Conservation (phyloP, 2,797 vertebrate genomes). For the Pitangus sulphuratus region DNA sequence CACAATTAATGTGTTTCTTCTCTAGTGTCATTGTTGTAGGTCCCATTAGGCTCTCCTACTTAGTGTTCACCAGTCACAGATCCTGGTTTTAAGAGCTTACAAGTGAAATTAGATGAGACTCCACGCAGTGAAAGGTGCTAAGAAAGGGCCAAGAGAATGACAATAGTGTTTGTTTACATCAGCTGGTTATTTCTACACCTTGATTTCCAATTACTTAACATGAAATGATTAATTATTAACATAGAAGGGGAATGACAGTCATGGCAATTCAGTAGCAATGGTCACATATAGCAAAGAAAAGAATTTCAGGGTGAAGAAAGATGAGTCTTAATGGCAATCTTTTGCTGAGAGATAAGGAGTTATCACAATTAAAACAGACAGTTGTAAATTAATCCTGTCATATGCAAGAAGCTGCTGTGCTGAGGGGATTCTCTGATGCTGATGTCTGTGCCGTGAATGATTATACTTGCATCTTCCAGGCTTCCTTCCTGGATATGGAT, state of each 20-base stretch:
- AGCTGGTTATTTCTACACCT: neutral
- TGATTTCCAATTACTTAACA: neutral
- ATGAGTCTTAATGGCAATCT: neutral
- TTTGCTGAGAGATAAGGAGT: neutral
- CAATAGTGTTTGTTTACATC: neutral
- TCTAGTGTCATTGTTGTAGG: neutral
- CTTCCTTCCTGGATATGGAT: neutral
- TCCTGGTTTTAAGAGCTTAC: neutral
- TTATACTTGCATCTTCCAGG: neutral
- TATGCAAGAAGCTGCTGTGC: neutral
- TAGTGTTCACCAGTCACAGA: neutral
- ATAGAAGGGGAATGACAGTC: neutral
- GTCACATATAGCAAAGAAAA: neutral
- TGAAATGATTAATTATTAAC: neutral
- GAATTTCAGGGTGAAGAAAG: neutral
- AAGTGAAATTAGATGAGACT: neutral
- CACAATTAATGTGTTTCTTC: neutral
- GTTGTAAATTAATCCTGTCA: neutral
- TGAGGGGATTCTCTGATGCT: neutral
- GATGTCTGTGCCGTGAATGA: neutral
- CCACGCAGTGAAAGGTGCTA: neutral
- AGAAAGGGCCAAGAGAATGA: neutral
- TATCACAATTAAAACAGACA: neutral
- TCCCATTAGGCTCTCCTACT: neutral
- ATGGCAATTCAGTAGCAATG: neutral